Conservation (phyloP, 2,113 vertebrate genomes). For the Daphoenositta chrysoptera region DNA sequence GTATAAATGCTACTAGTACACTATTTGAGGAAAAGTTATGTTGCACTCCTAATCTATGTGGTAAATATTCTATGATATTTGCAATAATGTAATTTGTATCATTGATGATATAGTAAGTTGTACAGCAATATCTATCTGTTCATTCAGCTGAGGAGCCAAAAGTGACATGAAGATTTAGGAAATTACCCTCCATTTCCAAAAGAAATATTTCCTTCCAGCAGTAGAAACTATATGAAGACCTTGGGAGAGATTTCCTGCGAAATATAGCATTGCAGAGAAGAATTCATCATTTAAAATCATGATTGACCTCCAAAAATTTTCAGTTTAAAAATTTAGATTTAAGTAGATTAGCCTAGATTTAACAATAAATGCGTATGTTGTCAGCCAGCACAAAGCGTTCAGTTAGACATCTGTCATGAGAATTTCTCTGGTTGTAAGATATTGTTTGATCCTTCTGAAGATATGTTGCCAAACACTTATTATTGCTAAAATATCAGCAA, state of each 20-base stretch:
- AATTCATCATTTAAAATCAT: not conserved
- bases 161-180: not conserved
- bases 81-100: not conserved
- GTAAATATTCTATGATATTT: not conserved
- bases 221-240: not conserved
- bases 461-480: not conserved
- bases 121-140: not conserved
- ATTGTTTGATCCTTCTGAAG: not conserved
- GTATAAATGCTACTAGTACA: not conserved
- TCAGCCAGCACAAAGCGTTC: not conserved
- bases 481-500: slow-evolving; percentile 8
- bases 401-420: not conserved
- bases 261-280: not conserved
- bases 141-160: not conserved
- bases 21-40: not conserved
- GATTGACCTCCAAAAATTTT: not conserved
- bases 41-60: not conserved
- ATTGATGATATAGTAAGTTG: not conserved
- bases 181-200: not conserved
- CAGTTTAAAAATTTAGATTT: not conserved
- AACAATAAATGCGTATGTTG: not conserved
- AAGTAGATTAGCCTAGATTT: not conserved
- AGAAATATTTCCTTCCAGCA: not conserved
- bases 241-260: not conserved
- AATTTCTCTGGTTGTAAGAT: not conserved